Conservation (phyloP, 2,113 vertebrate genomes). For the Osmerus eperlanus region DNA sequence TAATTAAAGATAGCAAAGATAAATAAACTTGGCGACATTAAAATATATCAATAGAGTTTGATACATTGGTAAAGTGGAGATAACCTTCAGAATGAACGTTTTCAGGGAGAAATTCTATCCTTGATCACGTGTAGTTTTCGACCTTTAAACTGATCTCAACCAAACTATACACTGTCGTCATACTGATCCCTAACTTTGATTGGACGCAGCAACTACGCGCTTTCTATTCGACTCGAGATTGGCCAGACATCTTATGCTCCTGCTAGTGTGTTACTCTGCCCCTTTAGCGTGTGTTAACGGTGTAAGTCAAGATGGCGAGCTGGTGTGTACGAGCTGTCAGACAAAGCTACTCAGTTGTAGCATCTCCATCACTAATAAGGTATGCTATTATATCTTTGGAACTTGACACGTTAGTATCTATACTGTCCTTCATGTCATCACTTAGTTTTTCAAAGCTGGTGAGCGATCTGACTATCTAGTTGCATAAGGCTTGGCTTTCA, state of each 20-base stretch:
- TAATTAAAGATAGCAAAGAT: not conserved
- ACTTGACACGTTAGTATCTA: not conserved
- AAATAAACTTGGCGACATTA: not conserved
- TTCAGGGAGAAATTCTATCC: constrained; percentile 28
- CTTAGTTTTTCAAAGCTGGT: not conserved
- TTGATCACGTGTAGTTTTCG: constrained; percentile 47
- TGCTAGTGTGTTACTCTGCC: not conserved
- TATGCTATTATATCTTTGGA: constrained; percentile 25
- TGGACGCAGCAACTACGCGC: not conserved
- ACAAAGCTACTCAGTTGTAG: constrained; percentile 58
- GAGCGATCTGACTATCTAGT: too few relatives aligned
- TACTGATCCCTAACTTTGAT: constrained; percentile 5
- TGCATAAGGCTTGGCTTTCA: too few relatives aligned
- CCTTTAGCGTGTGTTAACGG: constrained; percentile 13
- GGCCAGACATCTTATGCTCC: not conserved
- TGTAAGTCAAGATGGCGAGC: constrained; percentile 65
- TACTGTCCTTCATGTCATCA: not conserved
- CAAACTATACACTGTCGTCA: constrained; percentile 30
- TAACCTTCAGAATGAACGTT: constrained; percentile 11
- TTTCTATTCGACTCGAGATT: constrained; percentile 27
- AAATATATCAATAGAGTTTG: not conserved
- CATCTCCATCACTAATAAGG: constrained; percentile 56
- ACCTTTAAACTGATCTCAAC: constrained; percentile 57
- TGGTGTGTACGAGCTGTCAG: constrained; percentile 63
- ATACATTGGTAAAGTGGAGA: not conserved